Evolutionary conservation across 2,888 invertebrate species (phyloP).

Genomic region (Agrenia bidenticulata): DNA sequence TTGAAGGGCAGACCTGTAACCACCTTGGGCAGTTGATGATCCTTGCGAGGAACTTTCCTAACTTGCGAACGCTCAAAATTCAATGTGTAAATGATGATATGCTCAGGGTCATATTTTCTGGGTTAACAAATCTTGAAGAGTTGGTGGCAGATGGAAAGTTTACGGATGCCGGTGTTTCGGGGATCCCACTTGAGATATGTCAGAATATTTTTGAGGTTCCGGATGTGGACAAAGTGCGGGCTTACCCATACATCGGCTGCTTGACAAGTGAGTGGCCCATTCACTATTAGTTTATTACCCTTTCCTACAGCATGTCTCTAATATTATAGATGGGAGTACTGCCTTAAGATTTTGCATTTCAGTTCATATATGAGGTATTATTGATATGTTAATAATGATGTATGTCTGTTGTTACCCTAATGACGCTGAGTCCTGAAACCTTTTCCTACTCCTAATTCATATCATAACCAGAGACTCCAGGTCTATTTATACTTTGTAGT

Average conservation of each 20-base stretch:
- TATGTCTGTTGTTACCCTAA: no score
- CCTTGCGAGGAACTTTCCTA: slow-evolving; percentile 33
- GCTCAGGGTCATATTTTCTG: slow-evolving; percentile 32
- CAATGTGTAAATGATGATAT: slow-evolving; percentile 39
- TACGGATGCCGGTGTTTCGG: slow-evolving; percentile 38
- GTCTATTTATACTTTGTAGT: no score
- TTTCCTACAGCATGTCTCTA: no score
- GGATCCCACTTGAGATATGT: slow-evolving; percentile 35
- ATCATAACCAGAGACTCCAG: no score
- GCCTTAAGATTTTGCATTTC: no score
- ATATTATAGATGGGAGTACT: no score
- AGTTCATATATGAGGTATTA: no score
- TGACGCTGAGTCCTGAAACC: no score
- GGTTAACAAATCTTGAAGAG: slow-evolving; percentile 30
- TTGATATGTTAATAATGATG: no score
- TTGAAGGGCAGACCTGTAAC: slow-evolving; percentile 36
- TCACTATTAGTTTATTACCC: no score
- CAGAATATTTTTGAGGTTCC: slow-evolving; percentile 37
- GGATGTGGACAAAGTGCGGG: slow-evolving; percentile 29
- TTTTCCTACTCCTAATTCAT: no score
- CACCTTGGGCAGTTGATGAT: slow-evolving; percentile 30
- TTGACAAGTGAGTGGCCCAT: slow-evolving; percentile 37
- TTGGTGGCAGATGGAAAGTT: slow-evolving; percentile 38
- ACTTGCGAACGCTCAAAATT: slow-evolving; percentile 30
- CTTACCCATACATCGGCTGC: slow-evolving; percentile 35